A percentile compares a stretch with the other conserved stretches of the same genome.
Conservation (phyloP, 2,113 vertebrate species). For the Plotosus lineatus region DNA sequence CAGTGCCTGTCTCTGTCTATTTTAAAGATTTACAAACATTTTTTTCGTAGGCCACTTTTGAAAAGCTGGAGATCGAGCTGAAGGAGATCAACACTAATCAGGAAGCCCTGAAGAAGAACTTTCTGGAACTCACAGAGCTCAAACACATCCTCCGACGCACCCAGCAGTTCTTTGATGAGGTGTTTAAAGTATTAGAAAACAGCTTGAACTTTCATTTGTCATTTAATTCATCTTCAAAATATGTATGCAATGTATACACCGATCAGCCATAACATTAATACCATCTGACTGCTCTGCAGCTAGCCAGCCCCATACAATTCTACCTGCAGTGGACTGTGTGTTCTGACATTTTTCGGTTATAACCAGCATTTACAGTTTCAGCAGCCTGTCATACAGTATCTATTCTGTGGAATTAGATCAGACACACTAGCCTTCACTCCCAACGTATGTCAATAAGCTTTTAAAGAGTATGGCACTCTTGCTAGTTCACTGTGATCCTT, state of each 20-base stretch:
- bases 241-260: background rate
- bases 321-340: no score
- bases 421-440: no score
- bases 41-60: conserved; percentile 87
- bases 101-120: conserved; percentile 97
- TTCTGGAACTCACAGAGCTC: conserved; percentile 94
- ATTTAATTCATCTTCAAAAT: background rate
- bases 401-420: no score
- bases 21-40: background rate
- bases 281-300: no score
- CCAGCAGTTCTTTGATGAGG: conserved; percentile 99
- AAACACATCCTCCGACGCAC: conserved; percentile 98
- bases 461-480: no score
- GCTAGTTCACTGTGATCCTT: no score
- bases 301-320: no score
- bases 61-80: conserved; percentile 97
- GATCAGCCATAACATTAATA: no score
- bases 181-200: conserved; percentile 65
- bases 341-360: no score
- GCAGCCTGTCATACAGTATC: no score
- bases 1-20: background rate
- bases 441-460: no score
- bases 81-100: conserved; percentile 99
- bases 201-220: background rate
- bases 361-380: no score